Evolutionary conservation across 2,888 invertebrate genomes (phyloP), one percentile per base, ranked within the genome.

Genomic region (Drosophila lutescens): DNA sequence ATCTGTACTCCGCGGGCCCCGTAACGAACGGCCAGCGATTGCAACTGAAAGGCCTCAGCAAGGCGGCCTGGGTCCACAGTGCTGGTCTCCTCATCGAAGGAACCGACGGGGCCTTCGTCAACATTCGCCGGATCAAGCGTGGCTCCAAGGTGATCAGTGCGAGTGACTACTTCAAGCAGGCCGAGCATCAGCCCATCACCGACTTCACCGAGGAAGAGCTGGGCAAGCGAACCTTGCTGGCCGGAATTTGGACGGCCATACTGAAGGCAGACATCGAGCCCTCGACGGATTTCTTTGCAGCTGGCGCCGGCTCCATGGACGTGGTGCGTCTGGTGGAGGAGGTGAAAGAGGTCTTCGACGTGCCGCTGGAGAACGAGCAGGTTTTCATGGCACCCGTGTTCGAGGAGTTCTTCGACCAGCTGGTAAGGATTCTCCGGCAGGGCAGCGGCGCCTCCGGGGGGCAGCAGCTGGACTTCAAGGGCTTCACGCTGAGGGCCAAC

Each of bases 291-390:
- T 99, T 99, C 93, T 99, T 99, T 92, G 95, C 94, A 1, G 95
- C 95, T n/a, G 99, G 99, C 12, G 99, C 97, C n/a, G 97, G 98
- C 0, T 98, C 98, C 8, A 99, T 99, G 98, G 99, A 99, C 91
- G 98, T 99, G 2, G 98, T 98, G 0, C 90, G 92, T 12, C 70
- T 99, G 55, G 96, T 99, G 0, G 99, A 99, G 92, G 98, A 99
- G 93, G 94, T 98, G 0, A 97, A 97, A 90, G 97, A 97, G 73
- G 93, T 95, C 38, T 94, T 96, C 9, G 94, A 94, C 73, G 92
- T 98, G 0, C 95, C 95, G 54, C 90, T 99, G 10, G 95, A 96
- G 88, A 98, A 98, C 89, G 97, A 97, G 87, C 96, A 97, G 79
- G 95, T 99, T 0, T 99, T 98, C 91, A 97, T 98, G 97, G 96